Base-by-base conservation (phyloP, 2,888 invertebrate genomes). In the Endomychus coccineus region DNA sequence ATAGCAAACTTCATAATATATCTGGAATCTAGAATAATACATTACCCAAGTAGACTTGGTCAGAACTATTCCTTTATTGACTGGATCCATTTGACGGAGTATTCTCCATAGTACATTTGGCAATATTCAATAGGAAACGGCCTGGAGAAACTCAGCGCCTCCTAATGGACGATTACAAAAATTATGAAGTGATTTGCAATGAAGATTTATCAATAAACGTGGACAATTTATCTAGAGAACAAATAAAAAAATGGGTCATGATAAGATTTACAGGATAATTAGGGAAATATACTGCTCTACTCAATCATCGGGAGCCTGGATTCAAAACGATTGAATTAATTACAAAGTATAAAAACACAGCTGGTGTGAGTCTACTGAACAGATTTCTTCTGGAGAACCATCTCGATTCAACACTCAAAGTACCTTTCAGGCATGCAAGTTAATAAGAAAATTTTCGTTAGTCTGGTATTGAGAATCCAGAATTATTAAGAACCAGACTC, bases 401-500 rank as follows among this genome's bases (percentile, higher is more conserved):
- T 29, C 29, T 16, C 16, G 6, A 16, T 16, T 10, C 7, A 9
- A 14, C 10, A n/a, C 2, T 3, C 29, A 29, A 17, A 29, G 11
- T 16, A 29, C 17, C 2, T 15, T 28, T 16, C 15, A 28, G 5
- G 28, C 29, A 3, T 29, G 29, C 17, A n/a, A 16, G 3, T 17
- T 29, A 29, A 29, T 29, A 6, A 29, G 29, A 11, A 17, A 11
- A 17, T 3, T 29, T 3, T 29, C 29, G 6, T 3, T 7, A 9
- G 17, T 29, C 29, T 3, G 29, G 17, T 16, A 29, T 29, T 10
- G 6, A 14, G 4, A 29, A 29, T 16, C 7, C n/a, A 2, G 17
- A 29, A 16, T 11, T 31, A n/a, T 12, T 31, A n/a, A 19, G 31
- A 31, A 31, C 31, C 16, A 7, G 29, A 10, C 29, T 29, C 3